Conservation (phyloP, 2,888 invertebrate genomes). For the Megaustenia siamemsis region DNA sequence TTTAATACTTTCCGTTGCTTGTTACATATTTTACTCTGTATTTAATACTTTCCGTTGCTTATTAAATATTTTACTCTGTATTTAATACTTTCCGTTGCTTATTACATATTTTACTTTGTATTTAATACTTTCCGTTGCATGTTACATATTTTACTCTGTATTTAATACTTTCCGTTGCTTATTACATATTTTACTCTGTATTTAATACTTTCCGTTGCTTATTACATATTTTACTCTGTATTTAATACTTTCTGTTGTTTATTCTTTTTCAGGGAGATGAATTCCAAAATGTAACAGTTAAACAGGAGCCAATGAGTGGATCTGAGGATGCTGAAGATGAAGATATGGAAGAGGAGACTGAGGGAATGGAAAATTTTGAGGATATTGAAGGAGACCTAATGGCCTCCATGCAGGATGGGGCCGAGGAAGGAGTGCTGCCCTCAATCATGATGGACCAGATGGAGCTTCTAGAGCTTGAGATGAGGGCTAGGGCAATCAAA, state of each 20-base stretch:
- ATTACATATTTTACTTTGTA: no score
- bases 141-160: no score
- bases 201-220: no score
- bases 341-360: slow-evolving; percentile 3
- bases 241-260: not conserved
- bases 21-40: no score
- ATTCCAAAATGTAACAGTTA: not conserved
- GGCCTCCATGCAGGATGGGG: slow-evolving; percentile 26
- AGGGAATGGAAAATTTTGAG: slow-evolving; percentile 8
- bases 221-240: no score
- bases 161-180: no score
- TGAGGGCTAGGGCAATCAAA: slow-evolving; percentile 84
- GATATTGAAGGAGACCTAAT: slow-evolving; percentile 21
- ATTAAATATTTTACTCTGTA: no score
- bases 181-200: no score
- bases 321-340: slow-evolving; percentile 16
- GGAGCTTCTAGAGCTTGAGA: slow-evolving; percentile 83
- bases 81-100: no score
- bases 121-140: no score
- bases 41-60: no score
- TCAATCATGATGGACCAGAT: slow-evolving; percentile 75
- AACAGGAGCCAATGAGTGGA: slow-evolving; percentile 43
- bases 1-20: no score
- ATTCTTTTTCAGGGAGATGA: not conserved
- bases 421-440: slow-evolving; percentile 43